Conservation (phyloP, 1,140 invertebrate species). For the Conus betulinus region DNA sequence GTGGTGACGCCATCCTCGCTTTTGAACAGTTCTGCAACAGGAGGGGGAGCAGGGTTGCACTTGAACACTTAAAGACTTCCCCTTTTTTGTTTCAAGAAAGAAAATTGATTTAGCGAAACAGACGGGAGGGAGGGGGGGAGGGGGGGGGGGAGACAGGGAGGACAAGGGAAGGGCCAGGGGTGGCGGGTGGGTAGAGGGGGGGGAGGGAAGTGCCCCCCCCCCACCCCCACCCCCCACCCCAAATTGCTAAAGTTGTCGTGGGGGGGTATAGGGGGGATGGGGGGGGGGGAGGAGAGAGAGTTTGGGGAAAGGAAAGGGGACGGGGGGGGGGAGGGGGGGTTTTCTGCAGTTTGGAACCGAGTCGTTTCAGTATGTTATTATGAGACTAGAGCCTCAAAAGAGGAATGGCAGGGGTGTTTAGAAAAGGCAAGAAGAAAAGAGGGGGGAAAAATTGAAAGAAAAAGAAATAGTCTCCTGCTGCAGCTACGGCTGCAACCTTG, state of each 20-base stretch:
- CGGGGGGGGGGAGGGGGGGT: too few relatives aligned
- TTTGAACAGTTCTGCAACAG: too few relatives aligned
- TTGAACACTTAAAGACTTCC: neutral
- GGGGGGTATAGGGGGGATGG: too few relatives aligned
- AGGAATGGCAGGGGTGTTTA: neutral
- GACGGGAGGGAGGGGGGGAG: neutral
- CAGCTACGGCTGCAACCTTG: neutral
- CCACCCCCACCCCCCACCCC: too few relatives aligned
- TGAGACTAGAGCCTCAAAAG: neutral
- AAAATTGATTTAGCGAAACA: slow-evolving; percentile 23
- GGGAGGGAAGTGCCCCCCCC: neutral
- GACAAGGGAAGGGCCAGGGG: neutral
- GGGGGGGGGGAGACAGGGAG: too few relatives aligned
- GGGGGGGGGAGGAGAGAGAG: too few relatives aligned
- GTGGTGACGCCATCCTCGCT: neutral
- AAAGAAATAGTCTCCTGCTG: too few relatives aligned
- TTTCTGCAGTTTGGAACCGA: too few relatives aligned
- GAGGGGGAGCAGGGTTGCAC: neutral
- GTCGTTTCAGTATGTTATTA: neutral
- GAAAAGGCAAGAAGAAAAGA: too few relatives aligned
- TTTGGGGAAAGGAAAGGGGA: too few relatives aligned
- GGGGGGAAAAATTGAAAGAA: too few relatives aligned
- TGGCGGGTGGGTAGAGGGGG: neutral
- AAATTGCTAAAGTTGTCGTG: too few relatives aligned
- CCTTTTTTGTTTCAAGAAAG: neutral